Conservation (phyloP, 1,140 invertebrate species). For the Argopecten irradians region DNA sequence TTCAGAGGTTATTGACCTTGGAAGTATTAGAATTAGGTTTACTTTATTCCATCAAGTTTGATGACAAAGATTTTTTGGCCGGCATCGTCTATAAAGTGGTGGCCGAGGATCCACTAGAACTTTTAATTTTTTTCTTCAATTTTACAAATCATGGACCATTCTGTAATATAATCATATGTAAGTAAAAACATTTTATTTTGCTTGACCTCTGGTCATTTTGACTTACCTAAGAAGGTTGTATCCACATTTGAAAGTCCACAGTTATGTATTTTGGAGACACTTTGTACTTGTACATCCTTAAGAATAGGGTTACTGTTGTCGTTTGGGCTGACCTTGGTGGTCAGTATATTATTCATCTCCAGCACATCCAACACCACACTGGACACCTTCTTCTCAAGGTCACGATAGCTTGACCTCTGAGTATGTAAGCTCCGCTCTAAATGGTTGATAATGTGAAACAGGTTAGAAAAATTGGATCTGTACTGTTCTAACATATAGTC, state of each 20-base stretch:
- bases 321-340: conserved; percentile 53
- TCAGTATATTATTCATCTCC: conserved; percentile 71
- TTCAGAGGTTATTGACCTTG: background rate
- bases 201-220: conserved; percentile 1
- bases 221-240: conserved; percentile 64
- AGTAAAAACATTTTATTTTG: background rate
- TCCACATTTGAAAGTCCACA: conserved; percentile 52
- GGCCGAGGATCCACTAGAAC: too few species aligned
- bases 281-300: conserved; percentile 67
- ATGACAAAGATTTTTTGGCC: too few species aligned
- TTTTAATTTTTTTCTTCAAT: too few species aligned
- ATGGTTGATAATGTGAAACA: conserved; percentile 66
- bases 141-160: background rate
- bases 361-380: conserved; percentile 70
- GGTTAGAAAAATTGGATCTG: conserved; percentile 63
- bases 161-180: background rate
- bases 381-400: conserved; percentile 71
- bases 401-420: conserved; percentile 62
- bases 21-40: too few species aligned
- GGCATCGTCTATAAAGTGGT: too few species aligned
- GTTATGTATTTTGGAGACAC: conserved; percentile 57
- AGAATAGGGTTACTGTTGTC: conserved; percentile 32
- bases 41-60: too few species aligned
- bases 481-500: conserved; percentile 60
- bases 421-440: conserved; percentile 61